Evolutionary conservation across 2,113 vertebrate species (phyloP), one percentile per base, ranked within the genome.

Genomic region (Oncorhynchus clarkii): DNA sequence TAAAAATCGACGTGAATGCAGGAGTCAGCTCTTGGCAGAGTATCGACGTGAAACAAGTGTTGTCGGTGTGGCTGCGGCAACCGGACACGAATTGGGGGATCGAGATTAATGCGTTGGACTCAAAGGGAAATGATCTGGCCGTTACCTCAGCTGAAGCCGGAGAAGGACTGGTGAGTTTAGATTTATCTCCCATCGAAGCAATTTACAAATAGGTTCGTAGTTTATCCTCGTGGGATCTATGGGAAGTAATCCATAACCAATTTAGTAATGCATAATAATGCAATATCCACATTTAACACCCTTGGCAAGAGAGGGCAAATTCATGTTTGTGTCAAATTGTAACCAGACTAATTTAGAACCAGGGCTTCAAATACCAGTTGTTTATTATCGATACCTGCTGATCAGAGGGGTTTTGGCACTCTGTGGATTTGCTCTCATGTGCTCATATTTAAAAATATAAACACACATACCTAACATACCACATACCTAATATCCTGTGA

Each of bases 71-170:
- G 97, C 94, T 99, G 90, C 96, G 96, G 93, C 97, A 99, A 90
- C 97, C 97, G 39, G 97, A 98, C 94, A 97, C 96, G 89, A 99
- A 97, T 94, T 95, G 97, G 95, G 98, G 98, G 86, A 97, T 99
- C 87, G 95, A 98, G 93, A 98, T 99, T 80, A 98, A 98, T 89
- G 98, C 98, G 79, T 94, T 95, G 73, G 97, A 99, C 89, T 93
- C 95, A 77, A 94, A 93, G 70, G 96, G 97, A 77, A 94, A 91
- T 48, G 96, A 99, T 87, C 89, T 99, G 78, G 97, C 96, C 67
- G 94, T 99, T 85, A 98, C 97, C 73, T 95, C 95, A 59, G 85
- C 94, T 49, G 94, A 94, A 90, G 92, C 95, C 0, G 97, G 94
- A 80, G 96, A 98, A 67, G 98, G 97, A 82, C 88, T 99, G 96